Base-by-base conservation (phyloP, 2,888 invertebrate genomes). In the Tuta absoluta region DNA sequence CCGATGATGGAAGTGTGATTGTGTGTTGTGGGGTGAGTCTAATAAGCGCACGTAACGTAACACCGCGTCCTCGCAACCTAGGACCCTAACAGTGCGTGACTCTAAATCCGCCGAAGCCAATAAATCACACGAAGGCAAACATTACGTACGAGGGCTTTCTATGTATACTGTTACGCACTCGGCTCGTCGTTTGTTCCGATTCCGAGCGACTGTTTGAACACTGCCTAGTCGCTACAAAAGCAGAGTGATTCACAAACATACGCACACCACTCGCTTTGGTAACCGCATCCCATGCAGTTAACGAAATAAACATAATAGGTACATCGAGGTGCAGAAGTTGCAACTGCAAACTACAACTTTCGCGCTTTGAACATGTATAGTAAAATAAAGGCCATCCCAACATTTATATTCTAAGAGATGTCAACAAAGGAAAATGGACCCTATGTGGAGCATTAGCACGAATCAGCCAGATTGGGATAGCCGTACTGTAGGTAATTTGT, bases 111-210 rank as follows among this genome's bases (percentile, higher is more conserved):
- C 76, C 85, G 90, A 87, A 90, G 89, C 90, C 90, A 87, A 92
- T 92, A 92, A 91, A 92, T 91, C 91, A 91, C 92, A 92, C 92
- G 92, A 88, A 91, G 80, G 86, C 86, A 92, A 91, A 91, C 91
- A 90, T 77, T 79, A 78, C 81, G 82, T 79, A 78, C 81, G 82
- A 87, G 84, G 87, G 85, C 80, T 83, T 84, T 85, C 84, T 82
- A 80, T 87, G 84, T 85, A 84, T 87, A 87, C 80, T 82, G 86
- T 87, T 86, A 84, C 86, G 77, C 78, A 74, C 73, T 76, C 76
- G 79, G 76, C 74, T 78, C 82, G 72, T 72, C 79, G 82, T 80
- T 84, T 77, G 77, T 73, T 41, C 1, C 56, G 41, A 67, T 48
- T 70, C 68, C 51, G 41, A 67, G 65, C 53, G 62, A 60, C 49